Base-by-base conservation (phyloP, 2,888 invertebrate species). In the Polyommatus icarus region DNA sequence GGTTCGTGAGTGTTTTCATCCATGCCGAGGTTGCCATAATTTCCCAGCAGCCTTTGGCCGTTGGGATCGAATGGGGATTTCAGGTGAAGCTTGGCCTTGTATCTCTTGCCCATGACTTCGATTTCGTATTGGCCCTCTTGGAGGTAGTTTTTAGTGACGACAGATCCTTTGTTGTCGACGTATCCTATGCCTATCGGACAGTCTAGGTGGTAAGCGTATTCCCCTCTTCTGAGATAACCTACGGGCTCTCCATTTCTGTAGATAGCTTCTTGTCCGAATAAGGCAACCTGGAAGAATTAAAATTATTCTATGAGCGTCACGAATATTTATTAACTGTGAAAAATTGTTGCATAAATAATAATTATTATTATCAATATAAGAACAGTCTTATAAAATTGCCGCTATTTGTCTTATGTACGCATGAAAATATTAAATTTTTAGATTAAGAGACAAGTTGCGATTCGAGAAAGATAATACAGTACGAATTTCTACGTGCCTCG, bases 181-280 rank as follows among this genome's bases (percentile, higher is more conserved):
- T 96, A 97, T 0, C 94, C 95, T 79, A 95, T 95, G 1, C 95
- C 95, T 57, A 95, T 90, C 1, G 95, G 90, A 83, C 95, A 95
- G 78, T 94, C 91, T 4, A 95, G 85, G 78, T 89, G 89, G 83
- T 94, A 95, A 0, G 96, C 98, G 86, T 96, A 98, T 82, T 98
- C 98, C 0, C 97, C 98, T 85, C 98, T 94, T 80, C 98, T 94
- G 8, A 98, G 88, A 83, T 96, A 97, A 15, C 98, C 98, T 6
- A 98, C 97, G 0, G 96, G 94, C 83, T 95, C 91, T 3, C 96
- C 97, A 85, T 97, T 96, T 84, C 97, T 95, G 91, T 96, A 98
- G 84, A 98, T 96, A 0, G 97, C 96, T 94, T 99, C 98, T 83
- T 97, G 93, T 0, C 98, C 98, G 94, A 97, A 97, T 71, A 99